These are phyloP conservation scores for Dryobotodes eremita DNA, from an alignment of 2,888 invertebrate species.

Conservation along the genomic window DNA sequence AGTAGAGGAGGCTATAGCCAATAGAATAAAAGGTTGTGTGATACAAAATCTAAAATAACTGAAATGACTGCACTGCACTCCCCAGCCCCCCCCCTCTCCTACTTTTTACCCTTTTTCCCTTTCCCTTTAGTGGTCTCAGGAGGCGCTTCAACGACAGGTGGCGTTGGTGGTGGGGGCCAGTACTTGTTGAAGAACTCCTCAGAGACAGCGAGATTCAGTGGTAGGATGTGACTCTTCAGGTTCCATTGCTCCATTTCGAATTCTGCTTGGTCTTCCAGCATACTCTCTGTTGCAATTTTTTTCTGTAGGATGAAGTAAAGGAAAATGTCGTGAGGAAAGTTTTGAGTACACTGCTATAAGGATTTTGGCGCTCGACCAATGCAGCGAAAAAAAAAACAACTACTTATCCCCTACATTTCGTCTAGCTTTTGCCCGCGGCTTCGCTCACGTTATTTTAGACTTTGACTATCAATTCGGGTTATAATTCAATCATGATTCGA, in stretches of 20 bases:
- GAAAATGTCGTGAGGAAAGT: no score
- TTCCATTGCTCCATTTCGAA: slow-evolving; percentile 79
- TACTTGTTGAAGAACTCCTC: slow-evolving; percentile 82
- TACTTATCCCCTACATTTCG: no score
- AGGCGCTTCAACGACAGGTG: slow-evolving; percentile 56
- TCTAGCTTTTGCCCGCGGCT: no score
- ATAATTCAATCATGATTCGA: no score
- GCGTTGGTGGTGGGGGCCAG: slow-evolving; percentile 84
- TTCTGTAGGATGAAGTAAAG: slow-evolving; percentile 66
- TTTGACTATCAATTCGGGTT: no score
- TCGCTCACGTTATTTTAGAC: no score
- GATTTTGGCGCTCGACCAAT: no score
- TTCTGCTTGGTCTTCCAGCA: slow-evolving; percentile 75
- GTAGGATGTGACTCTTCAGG: slow-evolving; percentile 79
- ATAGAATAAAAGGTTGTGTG: not conserved
- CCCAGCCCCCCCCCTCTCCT: not conserved
- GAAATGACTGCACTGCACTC: not conserved
- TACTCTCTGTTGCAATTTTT: slow-evolving; percentile 75
- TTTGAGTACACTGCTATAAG: no score
- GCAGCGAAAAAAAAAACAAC: no score
- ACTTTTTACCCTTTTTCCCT: slow-evolving; percentile 33
- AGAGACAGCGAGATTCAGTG: slow-evolving; percentile 75
- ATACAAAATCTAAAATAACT: not conserved
- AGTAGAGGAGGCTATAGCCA: not conserved
- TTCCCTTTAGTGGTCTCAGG: slow-evolving; percentile 66